Evolutionary conservation across 1,140 invertebrate species (phyloP).

Genomic region (Drosophila tsacasi): DNA sequence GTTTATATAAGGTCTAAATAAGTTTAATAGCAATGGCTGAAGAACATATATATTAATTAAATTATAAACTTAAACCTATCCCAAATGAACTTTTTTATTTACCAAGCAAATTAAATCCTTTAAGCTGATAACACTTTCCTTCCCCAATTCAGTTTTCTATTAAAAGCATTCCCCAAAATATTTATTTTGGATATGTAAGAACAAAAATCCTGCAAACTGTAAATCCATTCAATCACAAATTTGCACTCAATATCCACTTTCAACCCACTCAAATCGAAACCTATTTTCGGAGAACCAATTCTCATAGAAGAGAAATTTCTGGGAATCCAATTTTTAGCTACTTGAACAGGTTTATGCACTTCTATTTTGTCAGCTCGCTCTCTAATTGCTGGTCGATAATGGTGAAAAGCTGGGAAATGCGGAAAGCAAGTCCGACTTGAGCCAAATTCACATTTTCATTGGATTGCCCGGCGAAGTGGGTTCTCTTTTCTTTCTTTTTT

Average conservation of each 20-base stretch:
- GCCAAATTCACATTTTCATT: slow-evolving; percentile 26
- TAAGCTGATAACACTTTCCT: background rate
- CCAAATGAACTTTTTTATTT: background rate
- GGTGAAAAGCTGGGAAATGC: slow-evolving; percentile 17
- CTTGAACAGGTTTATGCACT: slow-evolving; percentile 78
- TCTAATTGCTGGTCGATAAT: slow-evolving; percentile 76
- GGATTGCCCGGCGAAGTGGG: slow-evolving; percentile 1
- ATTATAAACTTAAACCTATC: background rate
- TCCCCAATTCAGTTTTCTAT: background rate
- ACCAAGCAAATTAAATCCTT: background rate
- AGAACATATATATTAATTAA: background rate
- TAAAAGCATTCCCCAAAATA: background rate
- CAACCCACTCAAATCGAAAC: slow-evolving; percentile 19
- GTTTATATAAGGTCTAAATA: no score
- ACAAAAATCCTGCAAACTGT: background rate
- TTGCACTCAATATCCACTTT: slow-evolving; percentile 6
- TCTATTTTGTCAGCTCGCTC: slow-evolving; percentile 38
- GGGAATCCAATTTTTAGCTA: slow-evolving; percentile 54
- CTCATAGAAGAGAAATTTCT: background rate
- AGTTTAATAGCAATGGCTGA: background rate
- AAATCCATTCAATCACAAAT: slow-evolving; percentile 26
- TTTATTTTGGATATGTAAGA: slow-evolving; percentile 1
- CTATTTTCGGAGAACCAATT: slow-evolving; percentile 34
- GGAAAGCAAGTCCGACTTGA: slow-evolving; percentile 21
- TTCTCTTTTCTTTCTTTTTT: background rate